Base-by-base conservation (phyloP, 1,140 invertebrate genomes). In the Copidosoma floridanum region DNA sequence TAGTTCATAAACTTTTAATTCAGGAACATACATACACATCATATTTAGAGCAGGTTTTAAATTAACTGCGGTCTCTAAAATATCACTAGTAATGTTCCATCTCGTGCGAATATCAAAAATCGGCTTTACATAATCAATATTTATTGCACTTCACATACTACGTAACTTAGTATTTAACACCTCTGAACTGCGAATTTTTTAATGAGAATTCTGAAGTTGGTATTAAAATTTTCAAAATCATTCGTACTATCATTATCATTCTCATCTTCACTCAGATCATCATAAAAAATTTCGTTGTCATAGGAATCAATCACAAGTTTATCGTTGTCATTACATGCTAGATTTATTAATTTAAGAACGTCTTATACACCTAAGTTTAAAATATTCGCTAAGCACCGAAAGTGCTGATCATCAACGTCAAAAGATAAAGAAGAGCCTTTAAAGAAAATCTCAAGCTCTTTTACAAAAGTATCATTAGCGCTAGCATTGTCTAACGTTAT, bases 401-500 rank as follows among this genome's bases (percentile, higher is more conserved):
- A 51, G n/a, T 51, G 48, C 21, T 51, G 48, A 11, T 51, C 29
- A n/a, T 37, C 48, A 12, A 1, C 1, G 37, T 51, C 29, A 23
- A 51, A 37, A 20, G 3, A 2, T 3, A 37, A 20, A 21, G 32
- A 16, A 6, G 3, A 11, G 12, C 37, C 20, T 4, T 35, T 51
- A 3, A 51, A 51, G 6, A 37, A 14, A 16, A 16, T 26, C 8
- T 11, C 12, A 4, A 53, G 38, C 44, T 68, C 38, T 10, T 14
- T 8, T 35, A 68, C 56, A 55, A 63, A 66, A 44, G 29, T 66
- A 10, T 61, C 62, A 56, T 67, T 67, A 40, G 66, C 56, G 27
- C 60, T 54, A 20, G 65, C 65, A 51, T 65, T 67, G 29, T 66
- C 64, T 14, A 67, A 63, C 4, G 63, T 62, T 5, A 65, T 65